Evolutionary conservation across 2,113 vertebrate species (phyloP).

Genomic region (Cryptotis parvus): DNA sequence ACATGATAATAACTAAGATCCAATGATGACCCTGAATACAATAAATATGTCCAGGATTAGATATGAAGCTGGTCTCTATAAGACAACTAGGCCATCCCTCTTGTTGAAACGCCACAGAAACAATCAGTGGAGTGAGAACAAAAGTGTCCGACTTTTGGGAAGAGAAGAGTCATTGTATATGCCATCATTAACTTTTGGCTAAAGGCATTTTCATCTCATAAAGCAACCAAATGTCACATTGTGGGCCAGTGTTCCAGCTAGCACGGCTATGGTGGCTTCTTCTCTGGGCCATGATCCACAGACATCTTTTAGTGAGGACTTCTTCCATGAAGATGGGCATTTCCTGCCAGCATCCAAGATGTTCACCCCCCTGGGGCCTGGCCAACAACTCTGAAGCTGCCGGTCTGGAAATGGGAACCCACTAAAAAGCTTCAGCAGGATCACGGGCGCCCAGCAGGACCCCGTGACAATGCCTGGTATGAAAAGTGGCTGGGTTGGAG

Average conservation of each 20-base stretch:
- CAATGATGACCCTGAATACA: not conserved
- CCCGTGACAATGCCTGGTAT: not conserved
- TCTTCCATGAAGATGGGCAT: not conserved
- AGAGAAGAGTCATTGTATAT: not conserved
- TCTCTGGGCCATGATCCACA: not conserved
- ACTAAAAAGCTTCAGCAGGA: not conserved
- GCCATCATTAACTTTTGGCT: not conserved
- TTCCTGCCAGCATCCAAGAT: slow-evolving; percentile 27
- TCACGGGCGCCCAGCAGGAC: not conserved
- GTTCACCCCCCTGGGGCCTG: not conserved
- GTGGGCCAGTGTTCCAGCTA: not conserved
- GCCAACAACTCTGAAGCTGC: not conserved
- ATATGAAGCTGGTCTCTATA: slow-evolving; percentile 1
- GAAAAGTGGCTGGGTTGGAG: slow-evolving; percentile 55
- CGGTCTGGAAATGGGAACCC: not conserved
- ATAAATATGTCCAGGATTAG: too few relatives aligned
- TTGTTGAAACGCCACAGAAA: not conserved
- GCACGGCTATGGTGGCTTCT: not conserved
- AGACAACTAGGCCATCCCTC: not conserved
- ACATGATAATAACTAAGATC: not conserved
- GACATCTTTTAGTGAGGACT: not conserved
- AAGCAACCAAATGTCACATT: not conserved
- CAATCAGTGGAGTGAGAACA: not conserved
- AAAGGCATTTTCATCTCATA: slow-evolving; percentile 27
- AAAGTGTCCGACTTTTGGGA: slow-evolving; percentile 41